Percentiles rank a stretch among this genome's conserved stretches.
Evolutionary conservation across 2,888 invertebrate species (phyloP).

Genomic region (Sylvicola cinctus): DNA sequence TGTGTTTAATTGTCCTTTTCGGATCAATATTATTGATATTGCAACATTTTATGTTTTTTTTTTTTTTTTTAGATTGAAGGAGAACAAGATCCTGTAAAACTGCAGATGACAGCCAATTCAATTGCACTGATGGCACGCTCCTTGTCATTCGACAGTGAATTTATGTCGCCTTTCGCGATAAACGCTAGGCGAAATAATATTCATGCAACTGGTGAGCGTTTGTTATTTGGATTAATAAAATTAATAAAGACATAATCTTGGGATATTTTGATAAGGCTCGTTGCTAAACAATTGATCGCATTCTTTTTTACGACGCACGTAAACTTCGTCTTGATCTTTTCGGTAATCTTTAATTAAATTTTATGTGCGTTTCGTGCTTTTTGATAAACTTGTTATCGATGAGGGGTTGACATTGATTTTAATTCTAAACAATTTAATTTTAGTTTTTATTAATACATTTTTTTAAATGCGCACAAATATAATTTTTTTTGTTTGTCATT

Average conservation of each 20-base stretch:
- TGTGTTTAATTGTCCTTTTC: constrained; percentile 13
- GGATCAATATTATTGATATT: neutral
- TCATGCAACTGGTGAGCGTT: constrained; percentile 57
- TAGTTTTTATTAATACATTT: too few species aligned
- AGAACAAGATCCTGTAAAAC: constrained; percentile 45
- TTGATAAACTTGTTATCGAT: too few species aligned
- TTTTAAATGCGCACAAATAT: too few species aligned
- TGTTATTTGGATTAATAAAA: neutral
- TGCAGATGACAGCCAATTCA: constrained; percentile 83
- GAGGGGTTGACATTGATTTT: too few species aligned
- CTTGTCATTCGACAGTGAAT: constrained; percentile 83
- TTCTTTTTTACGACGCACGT: too few species aligned
- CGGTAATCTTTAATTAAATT: too few species aligned
- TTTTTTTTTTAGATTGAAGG: constrained; percentile 32
- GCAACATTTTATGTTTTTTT: constrained; percentile 1
- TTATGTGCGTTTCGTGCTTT: too few species aligned
- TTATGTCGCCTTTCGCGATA: constrained; percentile 88
- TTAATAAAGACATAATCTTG: neutral
- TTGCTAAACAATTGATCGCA: too few species aligned
- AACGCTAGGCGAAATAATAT: constrained; percentile 87
- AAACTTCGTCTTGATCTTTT: too few species aligned
- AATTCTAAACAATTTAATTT: too few species aligned
- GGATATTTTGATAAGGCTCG: too few species aligned
- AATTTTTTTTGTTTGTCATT: too few species aligned
- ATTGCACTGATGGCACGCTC: constrained; percentile 91